phyloP scores from a whole-genome alignment of 1,140 invertebrate genomes.

The Zelostemma sp. region DNA sequence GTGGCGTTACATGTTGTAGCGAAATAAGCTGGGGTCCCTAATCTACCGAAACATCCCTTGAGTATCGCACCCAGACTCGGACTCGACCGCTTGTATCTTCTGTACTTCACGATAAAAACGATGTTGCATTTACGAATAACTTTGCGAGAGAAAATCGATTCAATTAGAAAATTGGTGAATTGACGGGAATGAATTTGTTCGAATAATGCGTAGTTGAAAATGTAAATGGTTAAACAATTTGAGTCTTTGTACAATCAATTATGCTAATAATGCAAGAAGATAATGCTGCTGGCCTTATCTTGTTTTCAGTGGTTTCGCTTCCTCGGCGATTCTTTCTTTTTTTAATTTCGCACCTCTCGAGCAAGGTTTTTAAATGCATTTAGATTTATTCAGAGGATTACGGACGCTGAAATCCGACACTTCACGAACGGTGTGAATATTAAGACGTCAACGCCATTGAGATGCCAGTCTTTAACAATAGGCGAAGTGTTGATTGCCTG shows the following conservation, averaged over 20 bases:
- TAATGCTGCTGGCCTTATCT: background rate
- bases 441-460: conserved; percentile 62
- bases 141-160: too few relatives aligned
- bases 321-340: conserved; percentile 26
- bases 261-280: conserved; percentile 3
- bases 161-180: too few relatives aligned
- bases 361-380: conserved; percentile 39
- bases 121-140: conserved; percentile 16
- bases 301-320: conserved; percentile 19
- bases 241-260: background rate
- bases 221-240: too few relatives aligned
- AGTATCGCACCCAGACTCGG: conserved; percentile 55
- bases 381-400: conserved; percentile 51
- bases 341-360: conserved; percentile 55
- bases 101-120: conserved; percentile 33
- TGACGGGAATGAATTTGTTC: too few relatives aligned
- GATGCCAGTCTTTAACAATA: conserved; percentile 59
- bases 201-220: too few relatives aligned
- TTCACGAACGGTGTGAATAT: conserved; percentile 64
- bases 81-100: conserved; percentile 30
- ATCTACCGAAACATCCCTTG: conserved; percentile 68
- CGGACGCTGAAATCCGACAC: conserved; percentile 59
- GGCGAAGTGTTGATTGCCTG: conserved; percentile 65
- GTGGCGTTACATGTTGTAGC: conserved; percentile 58
- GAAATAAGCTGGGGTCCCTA: conserved; percentile 61